These are phyloP conservation scores for Cataglyphis rosenhaueri DNA, from an alignment of 2,888 invertebrate species.

Conservation along the genomic window DNA sequence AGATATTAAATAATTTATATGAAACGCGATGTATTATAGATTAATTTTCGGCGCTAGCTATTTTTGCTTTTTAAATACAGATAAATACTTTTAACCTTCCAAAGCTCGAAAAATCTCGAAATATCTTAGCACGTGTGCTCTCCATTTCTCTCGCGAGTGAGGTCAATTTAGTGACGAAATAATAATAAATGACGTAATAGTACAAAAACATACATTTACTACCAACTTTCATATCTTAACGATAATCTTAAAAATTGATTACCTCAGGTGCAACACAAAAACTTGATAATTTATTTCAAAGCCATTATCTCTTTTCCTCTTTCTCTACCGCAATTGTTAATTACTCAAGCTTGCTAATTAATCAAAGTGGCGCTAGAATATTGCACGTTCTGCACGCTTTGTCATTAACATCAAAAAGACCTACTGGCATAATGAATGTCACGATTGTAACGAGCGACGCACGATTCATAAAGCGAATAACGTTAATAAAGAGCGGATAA, in stretches of 20 bases:
- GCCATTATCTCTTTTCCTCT: not conserved
- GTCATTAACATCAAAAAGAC: slow-evolving; percentile 32
- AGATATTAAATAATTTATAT: not conserved
- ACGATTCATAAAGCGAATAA: slow-evolving; percentile 3
- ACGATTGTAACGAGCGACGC: slow-evolving; percentile 7
- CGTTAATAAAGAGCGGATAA: not conserved
- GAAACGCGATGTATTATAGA: slow-evolving; percentile 2
- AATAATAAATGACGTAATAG: not conserved
- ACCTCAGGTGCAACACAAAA: not conserved
- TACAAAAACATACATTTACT: not conserved
- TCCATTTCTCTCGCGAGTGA: not conserved
- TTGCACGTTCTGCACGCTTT: slow-evolving; percentile 23
- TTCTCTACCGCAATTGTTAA: slow-evolving; percentile 3
- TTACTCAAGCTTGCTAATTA: slow-evolving; percentile 39
- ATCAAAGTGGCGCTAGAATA: slow-evolving; percentile 16
- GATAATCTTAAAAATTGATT: not conserved
- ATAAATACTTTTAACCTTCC: slow-evolving; percentile 21
- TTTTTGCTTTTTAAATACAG: not conserved
- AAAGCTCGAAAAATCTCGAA: not conserved
- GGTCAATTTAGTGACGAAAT: not conserved
- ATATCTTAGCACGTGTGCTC: slow-evolving; percentile 14
- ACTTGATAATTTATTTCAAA: slow-evolving; percentile 21
- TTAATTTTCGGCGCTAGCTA: slow-evolving; percentile 6
- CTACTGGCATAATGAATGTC: slow-evolving; percentile 5
- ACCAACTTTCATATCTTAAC: not conserved